Conservation (phyloP, 2,113 vertebrate genomes). For the Mastomys coucha region DNA sequence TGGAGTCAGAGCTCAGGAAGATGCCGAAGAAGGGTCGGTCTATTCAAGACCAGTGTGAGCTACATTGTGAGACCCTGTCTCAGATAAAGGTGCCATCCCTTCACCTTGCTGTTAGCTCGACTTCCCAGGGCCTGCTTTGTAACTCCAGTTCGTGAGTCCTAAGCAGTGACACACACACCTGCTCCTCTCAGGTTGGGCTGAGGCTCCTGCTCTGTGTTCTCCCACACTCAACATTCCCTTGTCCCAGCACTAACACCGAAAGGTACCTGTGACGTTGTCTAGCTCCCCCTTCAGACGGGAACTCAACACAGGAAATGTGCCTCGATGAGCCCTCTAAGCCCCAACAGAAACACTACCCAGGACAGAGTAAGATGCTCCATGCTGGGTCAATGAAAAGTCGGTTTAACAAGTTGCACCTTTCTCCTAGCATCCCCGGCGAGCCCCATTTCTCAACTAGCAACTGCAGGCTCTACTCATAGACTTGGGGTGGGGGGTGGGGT, state of each 20-base stretch:
- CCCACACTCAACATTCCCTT: background rate
- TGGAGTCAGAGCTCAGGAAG: background rate
- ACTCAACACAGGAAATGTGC: background rate
- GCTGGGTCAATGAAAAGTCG: background rate
- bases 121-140: background rate
- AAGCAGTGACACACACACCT: background rate
- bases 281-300: background rate
- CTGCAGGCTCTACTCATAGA: slow-evolving; percentile 4
- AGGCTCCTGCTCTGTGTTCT: background rate
- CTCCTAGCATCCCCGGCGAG: background rate
- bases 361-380: background rate
- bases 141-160: slow-evolving; percentile 29
- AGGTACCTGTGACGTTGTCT: background rate
- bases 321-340: background rate
- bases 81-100: background rate
- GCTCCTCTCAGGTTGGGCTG: background rate
- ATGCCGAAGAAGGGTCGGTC: background rate
- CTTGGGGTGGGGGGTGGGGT: background rate
- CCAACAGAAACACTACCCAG: background rate
- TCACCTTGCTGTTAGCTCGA: background rate
- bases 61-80: background rate
- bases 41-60: background rate
- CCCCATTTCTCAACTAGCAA: slow-evolving; percentile 50
- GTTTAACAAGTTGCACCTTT: slow-evolving; percentile 33
- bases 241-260: background rate